phyloP scores from a whole-genome alignment of 2,888 invertebrate species.

The Nomada flava region DNA sequence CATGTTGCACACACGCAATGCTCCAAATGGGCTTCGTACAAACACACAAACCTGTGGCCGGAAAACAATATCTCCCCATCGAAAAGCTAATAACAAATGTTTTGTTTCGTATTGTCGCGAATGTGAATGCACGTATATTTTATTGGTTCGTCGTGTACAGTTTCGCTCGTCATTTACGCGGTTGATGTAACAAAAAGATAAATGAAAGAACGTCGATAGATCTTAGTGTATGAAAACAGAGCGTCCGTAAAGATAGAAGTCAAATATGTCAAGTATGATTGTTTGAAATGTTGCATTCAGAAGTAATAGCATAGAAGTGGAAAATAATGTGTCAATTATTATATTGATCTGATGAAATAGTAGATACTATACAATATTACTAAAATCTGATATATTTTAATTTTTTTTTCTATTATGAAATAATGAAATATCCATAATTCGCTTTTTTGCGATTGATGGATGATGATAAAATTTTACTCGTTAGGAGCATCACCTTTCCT shows the following conservation, averaged over 20 bases:
- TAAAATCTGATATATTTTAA: not conserved
- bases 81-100: slow-evolving; percentile 61
- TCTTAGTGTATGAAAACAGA: not conserved
- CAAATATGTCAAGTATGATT: too few species aligned
- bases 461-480: too few species aligned
- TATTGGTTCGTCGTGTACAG: not conserved
- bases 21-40: not conserved
- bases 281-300: too few species aligned
- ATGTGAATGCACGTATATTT: slow-evolving; percentile 22
- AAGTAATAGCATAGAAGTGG: not conserved
- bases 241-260: too few species aligned
- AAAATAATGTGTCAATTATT: not conserved
- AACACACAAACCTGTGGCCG: slow-evolving; percentile 26
- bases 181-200: not conserved
- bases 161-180: not conserved
- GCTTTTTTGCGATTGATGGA: not conserved
- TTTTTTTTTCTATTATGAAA: not conserved
- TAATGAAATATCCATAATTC: too few species aligned
- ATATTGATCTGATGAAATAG: not conserved
- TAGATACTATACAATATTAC: not conserved
- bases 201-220: not conserved
- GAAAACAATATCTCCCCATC: slow-evolving; percentile 47
- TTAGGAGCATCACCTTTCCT: too few species aligned
- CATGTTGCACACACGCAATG: slow-evolving; percentile 42
- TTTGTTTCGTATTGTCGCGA: slow-evolving; percentile 30